Percentiles rank a stretch among this genome's conserved stretches.
These are phyloP conservation scores for Zoanthus solanderi DNA, from an alignment of 92 coral and sea anemone genomes.

Conservation along the genomic window DNA sequence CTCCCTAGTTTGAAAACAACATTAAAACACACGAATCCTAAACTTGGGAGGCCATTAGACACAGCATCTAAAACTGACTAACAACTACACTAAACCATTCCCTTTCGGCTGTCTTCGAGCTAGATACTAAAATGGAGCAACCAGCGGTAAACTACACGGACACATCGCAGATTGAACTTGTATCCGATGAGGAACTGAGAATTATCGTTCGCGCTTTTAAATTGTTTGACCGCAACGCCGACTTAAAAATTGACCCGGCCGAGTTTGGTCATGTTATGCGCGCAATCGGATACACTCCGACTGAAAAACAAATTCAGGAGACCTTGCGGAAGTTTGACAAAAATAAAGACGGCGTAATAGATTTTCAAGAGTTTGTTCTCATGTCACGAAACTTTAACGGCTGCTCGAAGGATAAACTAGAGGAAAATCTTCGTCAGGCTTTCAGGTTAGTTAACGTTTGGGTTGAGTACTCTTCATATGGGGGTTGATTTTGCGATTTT, in stretches of 20 bases:
- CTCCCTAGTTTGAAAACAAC: constrained; percentile 2
- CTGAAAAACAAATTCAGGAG: constrained; percentile 70
- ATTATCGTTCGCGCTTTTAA: constrained; percentile 77
- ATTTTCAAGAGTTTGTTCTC: constrained; percentile 82
- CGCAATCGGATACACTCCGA: constrained; percentile 83
- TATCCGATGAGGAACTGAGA: constrained; percentile 68
- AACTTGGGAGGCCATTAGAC: neutral
- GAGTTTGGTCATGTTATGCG: constrained; percentile 82
- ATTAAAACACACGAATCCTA: neutral
- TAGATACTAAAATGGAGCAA: constrained; percentile 13
- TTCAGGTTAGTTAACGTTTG: constrained; percentile 70
- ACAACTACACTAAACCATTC: neutral
- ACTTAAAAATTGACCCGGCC: constrained; percentile 72
- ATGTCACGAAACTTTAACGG: constrained; percentile 84
- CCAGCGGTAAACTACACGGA: neutral
- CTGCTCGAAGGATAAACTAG: constrained; percentile 72
- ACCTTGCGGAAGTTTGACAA: constrained; percentile 73
- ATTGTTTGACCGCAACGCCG: constrained; percentile 78
- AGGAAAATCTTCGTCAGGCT: constrained; percentile 81
- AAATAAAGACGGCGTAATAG: constrained; percentile 85
- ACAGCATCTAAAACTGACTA: neutral
- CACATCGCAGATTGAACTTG: constrained; percentile 1
- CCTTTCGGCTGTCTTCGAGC: too few relatives aligned
- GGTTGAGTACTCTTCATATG: neutral
- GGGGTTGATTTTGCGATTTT: neutral